These are phyloP conservation scores for Drosophila pruinosa DNA, from an alignment of 1,140 invertebrate species.

Conservation along the genomic window DNA sequence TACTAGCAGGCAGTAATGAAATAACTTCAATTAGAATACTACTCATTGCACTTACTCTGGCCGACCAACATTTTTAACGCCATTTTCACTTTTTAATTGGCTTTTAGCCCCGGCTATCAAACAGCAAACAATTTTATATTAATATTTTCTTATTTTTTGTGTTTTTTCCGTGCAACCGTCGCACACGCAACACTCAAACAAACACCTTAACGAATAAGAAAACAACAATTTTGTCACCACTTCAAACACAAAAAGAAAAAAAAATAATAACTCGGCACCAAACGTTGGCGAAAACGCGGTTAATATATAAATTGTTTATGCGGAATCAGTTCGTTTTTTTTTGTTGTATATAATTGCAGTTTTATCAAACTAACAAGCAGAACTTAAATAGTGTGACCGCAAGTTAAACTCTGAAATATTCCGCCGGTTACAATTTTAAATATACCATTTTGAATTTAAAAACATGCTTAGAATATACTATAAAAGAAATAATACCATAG, in stretches of 20 bases:
- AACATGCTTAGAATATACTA: too few species aligned
- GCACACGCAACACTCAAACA: conserved; percentile 43
- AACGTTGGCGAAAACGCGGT: conserved; percentile 30
- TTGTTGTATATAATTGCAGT: conserved; percentile 18
- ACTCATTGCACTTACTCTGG: conserved; percentile 63
- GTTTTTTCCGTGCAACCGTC: conserved; percentile 17
- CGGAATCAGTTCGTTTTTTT: conserved; percentile 6
- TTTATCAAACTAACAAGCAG: not conserved
- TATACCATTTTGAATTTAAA: too few species aligned
- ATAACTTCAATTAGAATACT: conserved; percentile 14
- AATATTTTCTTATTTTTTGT: conserved; percentile 2
- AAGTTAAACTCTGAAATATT: not conserved
- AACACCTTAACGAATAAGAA: conserved; percentile 2
- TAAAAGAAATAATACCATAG: too few species aligned
- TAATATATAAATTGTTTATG: conserved; percentile 22
- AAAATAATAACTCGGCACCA: conserved; percentile 38
- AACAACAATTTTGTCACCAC: conserved; percentile 5
- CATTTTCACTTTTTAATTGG: conserved; percentile 49
- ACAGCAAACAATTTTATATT: conserved; percentile 17
- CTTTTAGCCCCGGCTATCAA: not conserved
- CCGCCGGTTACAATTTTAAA: too few species aligned
- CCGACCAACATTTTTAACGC: conserved; percentile 76
- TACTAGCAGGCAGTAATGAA: not conserved
- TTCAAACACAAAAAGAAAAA: conserved; percentile 21
- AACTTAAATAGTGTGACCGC: not conserved